phyloP scores from a whole-genome alignment of 1,140 invertebrate genomes.

The Rhyzopertha dominica region DNA sequence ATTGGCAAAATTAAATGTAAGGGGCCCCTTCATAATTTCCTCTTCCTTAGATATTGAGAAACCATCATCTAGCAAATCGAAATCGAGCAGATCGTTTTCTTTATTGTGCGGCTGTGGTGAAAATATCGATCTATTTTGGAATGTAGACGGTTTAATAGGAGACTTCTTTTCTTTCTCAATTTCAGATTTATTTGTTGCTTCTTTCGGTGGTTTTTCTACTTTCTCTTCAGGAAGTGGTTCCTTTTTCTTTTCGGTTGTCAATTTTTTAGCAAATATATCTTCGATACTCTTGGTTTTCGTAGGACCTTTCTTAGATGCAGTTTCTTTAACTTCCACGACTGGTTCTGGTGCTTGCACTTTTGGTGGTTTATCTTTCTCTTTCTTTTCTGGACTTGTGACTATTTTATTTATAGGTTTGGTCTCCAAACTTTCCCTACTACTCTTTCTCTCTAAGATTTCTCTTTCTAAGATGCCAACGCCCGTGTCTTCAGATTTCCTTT shows the following conservation, averaged over 20 bases:
- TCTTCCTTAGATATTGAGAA: conserved; percentile 60
- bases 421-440: conserved; percentile 46
- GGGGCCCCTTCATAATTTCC: conserved; percentile 53
- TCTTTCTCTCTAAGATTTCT: conserved; percentile 52
- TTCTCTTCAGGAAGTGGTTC: neutral
- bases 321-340: no score
- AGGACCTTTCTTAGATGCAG: conserved; percentile 22
- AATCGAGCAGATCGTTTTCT: conserved; percentile 60
- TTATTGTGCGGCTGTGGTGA: conserved; percentile 62
- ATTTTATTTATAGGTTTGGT: conserved; percentile 19
- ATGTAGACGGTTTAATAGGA: conserved; percentile 15
- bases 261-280: conserved; percentile 31
- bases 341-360: no score
- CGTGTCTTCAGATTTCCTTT: conserved; percentile 35
- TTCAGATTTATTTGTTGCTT: conserved; percentile 9
- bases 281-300: conserved; percentile 28
- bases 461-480: conserved; percentile 48
- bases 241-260: conserved; percentile 27
- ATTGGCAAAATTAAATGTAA: conserved; percentile 60
- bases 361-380: conserved; percentile 8
- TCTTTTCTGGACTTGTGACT: conserved; percentile 2
- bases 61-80: conserved; percentile 60
- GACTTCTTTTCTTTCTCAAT: conserved; percentile 20
- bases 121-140: conserved; percentile 56
- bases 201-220: neutral